Evolutionary conservation across 2,888 invertebrate genomes (phyloP).

Genomic region (Gnatocerus cornutus): DNA sequence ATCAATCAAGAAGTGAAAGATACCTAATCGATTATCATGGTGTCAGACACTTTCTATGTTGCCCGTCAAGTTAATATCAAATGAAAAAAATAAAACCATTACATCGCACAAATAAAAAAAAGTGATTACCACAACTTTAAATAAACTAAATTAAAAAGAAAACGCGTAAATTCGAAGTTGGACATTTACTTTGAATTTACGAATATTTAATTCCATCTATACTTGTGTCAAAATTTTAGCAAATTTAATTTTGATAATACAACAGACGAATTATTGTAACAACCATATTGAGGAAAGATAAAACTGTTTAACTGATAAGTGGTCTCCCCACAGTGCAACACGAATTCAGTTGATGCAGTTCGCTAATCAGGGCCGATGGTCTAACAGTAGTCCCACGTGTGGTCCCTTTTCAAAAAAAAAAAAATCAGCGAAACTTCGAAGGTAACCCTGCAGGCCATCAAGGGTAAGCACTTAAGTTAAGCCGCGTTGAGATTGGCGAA

Average conservation of each 20-base stretch:
- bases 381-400: neutral
- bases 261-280: neutral
- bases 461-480: conserved; percentile 20
- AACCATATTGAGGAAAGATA: conserved; percentile 24
- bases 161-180: too few species aligned
- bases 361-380: neutral
- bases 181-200: too few species aligned
- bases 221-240: neutral
- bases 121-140: neutral
- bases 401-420: conserved; percentile 7
- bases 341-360: conserved; percentile 15
- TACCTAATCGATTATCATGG: too few species aligned
- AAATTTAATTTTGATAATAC: neutral
- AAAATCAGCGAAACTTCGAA: conserved; percentile 2
- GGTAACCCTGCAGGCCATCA: conserved; percentile 5
- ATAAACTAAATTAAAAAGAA: neutral
- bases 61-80: too few species aligned
- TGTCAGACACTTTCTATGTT: too few species aligned
- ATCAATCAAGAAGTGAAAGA: too few species aligned
- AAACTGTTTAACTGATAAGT: conserved; percentile 28
- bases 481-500: conserved; percentile 13
- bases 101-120: too few species aligned
- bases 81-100: too few species aligned
- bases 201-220: too few species aligned
- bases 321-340: conserved; percentile 13